These are phyloP conservation scores for Aporophyla lueneburgensis DNA, from an alignment of 2,888 invertebrate species.

Conservation along the genomic window DNA sequence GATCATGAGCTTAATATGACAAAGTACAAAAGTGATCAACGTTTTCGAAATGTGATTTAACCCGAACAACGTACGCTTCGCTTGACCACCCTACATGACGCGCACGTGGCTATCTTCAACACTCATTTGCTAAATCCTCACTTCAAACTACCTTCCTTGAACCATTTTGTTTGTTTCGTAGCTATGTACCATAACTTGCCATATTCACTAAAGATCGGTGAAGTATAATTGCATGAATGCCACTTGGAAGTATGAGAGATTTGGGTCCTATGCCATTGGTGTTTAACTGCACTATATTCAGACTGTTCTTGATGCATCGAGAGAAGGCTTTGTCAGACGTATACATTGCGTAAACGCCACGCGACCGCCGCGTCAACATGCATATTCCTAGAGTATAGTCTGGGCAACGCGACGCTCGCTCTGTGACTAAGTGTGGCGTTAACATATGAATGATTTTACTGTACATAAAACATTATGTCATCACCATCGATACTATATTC, in stretches of 20 bases:
- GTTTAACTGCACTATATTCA: constrained; percentile 2
- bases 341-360: neutral
- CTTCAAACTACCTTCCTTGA: constrained; percentile 3
- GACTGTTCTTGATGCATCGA: neutral
- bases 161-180: neutral
- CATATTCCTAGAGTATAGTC: neutral
- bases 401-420: neutral
- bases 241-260: constrained; percentile 2
- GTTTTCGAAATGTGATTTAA: constrained; percentile 14
- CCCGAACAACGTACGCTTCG: constrained; percentile 45
- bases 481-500: constrained; percentile 56
- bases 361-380: too few species aligned
- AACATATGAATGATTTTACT: constrained; percentile 3
- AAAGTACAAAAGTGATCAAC: constrained; percentile 23
- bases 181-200: neutral
- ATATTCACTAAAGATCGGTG: neutral
- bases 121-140: constrained; percentile 43
- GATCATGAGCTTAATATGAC: constrained; percentile 12
- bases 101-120: constrained; percentile 23
- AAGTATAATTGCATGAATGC: neutral
- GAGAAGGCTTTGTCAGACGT: constrained; percentile 8
- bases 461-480: constrained; percentile 27
- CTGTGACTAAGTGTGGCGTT: neutral
- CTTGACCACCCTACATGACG: constrained; percentile 47
- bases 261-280: neutral